Conservation (phyloP, 2,888 invertebrate genomes). For the Sinhomidia bicolor region DNA sequence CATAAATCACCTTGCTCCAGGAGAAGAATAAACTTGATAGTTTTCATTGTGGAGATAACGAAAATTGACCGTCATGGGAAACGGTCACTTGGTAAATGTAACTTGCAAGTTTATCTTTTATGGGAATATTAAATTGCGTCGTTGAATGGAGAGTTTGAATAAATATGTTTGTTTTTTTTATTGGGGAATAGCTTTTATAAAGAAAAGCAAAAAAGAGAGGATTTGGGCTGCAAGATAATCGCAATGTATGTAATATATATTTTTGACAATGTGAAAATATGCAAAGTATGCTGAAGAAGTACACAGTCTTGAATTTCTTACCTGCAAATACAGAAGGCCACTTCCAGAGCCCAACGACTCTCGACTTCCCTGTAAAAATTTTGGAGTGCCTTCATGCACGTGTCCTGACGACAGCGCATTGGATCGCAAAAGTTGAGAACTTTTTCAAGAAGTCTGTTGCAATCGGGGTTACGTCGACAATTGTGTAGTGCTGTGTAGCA, state of each 20-base stretch:
- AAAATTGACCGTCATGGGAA: not conserved
- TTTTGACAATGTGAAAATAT: too few relatives aligned
- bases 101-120: too few relatives aligned
- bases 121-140: not conserved
- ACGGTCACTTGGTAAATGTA: not conserved
- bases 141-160: too few relatives aligned
- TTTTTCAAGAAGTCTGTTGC: conserved; percentile 90
- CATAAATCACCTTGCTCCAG: conserved; percentile 59
- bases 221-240: not conserved
- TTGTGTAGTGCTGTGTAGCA: conserved; percentile 92
- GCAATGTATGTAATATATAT: too few relatives aligned
- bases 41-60: conserved; percentile 34
- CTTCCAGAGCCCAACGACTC: conserved; percentile 92
- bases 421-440: conserved; percentile 91
- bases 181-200: too few relatives aligned
- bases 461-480: conserved; percentile 91
- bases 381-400: conserved; percentile 93
- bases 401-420: conserved; percentile 90
- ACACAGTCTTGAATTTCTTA: conserved; percentile 83
- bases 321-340: conserved; percentile 97
- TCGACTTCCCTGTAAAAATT: conserved; percentile 92
- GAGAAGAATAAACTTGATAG: conserved; percentile 49
- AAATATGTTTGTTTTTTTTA: too few relatives aligned
- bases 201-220: not conserved
- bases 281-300: too few relatives aligned